Conservation (phyloP, 1,140 invertebrate genomes). For the Lysiphlebus fabarum region DNA sequence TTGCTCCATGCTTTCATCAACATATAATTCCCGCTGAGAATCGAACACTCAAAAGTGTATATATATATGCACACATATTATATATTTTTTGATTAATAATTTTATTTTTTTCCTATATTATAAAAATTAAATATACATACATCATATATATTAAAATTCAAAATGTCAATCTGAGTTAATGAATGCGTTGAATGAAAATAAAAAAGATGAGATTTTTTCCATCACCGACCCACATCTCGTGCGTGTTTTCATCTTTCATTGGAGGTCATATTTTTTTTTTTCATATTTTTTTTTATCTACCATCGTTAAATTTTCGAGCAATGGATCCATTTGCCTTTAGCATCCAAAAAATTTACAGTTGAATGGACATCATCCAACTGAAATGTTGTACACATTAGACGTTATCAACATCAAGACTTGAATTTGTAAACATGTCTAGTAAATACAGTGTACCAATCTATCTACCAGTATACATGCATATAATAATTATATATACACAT, state of each 20-base stretch:
- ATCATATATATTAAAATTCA: too few species aligned
- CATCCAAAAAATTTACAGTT: background rate
- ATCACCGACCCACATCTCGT: constrained; percentile 14
- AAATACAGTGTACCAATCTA: background rate
- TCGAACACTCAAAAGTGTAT: too few species aligned
- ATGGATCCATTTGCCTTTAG: background rate
- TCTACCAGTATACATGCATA: background rate
- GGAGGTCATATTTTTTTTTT: background rate
- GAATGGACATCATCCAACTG: constrained; percentile 13
- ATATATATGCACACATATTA: too few species aligned
- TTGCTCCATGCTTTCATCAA: too few species aligned
- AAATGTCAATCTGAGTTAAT: background rate
- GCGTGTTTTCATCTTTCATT: constrained; percentile 15
- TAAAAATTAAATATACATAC: too few species aligned
- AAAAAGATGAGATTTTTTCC: background rate
- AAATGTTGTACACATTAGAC: constrained; percentile 5
- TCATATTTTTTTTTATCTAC: background rate
- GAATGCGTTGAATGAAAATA: constrained; percentile 3
- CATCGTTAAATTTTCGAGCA: constrained; percentile 10
- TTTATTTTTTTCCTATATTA: too few species aligned
- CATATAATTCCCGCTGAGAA: too few species aligned
- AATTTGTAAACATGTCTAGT: constrained; percentile 5
- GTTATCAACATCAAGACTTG: constrained; percentile 3
- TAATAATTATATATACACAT: too few species aligned
- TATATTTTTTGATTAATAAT: too few species aligned